phyloP scores from a whole-genome alignment of 1,140 invertebrate species.

The Saccostrea echinata region DNA sequence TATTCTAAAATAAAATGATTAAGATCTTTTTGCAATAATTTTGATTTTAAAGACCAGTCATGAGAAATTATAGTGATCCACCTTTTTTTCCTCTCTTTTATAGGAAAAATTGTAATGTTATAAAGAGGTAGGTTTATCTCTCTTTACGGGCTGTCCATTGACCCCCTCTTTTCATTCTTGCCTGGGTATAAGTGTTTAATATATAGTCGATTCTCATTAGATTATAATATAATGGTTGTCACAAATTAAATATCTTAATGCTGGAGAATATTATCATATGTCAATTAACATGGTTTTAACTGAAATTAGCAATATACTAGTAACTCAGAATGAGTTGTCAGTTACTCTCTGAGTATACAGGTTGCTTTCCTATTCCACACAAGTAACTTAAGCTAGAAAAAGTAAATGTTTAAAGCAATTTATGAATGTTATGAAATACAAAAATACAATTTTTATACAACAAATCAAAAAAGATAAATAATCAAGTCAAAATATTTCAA shows the following conservation, averaged over 20 bases:
- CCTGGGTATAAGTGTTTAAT: constrained; percentile 6
- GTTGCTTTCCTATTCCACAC: constrained; percentile 4
- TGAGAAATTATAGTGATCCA: constrained; percentile 11
- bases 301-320: constrained; percentile 1
- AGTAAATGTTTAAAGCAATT: neutral
- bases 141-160: constrained; percentile 31
- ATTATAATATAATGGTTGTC: neutral
- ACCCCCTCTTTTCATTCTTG: constrained; percentile 25
- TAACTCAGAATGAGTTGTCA: neutral
- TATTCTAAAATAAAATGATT: neutral
- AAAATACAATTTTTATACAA: neutral
- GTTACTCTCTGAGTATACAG: neutral
- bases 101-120: constrained; percentile 1
- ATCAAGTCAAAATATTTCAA: neutral
- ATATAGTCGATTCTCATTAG: neutral
- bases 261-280: neutral
- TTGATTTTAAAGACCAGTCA: constrained; percentile 12
- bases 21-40: neutral
- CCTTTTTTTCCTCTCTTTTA: constrained; percentile 11
- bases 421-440: neutral
- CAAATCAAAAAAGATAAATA: neutral
- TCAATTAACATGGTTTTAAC: neutral
- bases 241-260: neutral
- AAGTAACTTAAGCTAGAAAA: neutral
- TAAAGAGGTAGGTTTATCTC: constrained; percentile 20